phyloP scores from a whole-genome alignment of 2,797 vertebrate genomes.

The Pseudochirops cupreus region DNA sequence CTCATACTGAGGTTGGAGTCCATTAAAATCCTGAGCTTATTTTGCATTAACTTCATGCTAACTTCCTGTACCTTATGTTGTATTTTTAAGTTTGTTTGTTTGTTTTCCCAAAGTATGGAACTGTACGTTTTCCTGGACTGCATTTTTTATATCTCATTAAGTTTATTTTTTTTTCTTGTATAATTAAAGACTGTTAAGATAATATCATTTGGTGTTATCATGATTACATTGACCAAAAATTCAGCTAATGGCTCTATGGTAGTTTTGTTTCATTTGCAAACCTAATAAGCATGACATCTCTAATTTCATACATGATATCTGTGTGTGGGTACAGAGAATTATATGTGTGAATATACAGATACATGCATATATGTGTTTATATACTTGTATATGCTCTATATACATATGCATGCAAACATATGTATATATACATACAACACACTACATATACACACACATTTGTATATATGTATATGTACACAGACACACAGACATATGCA shows the following conservation, averaged over 20 bases:
- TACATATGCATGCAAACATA: too few relatives aligned
- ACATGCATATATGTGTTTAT: too few relatives aligned
- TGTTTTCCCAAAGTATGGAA: not conserved
- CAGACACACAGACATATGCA: not conserved
- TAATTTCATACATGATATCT: not conserved
- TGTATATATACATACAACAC: too few relatives aligned
- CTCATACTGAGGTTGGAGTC: not conserved
- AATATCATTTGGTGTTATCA: not conserved
- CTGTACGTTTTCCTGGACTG: not conserved
- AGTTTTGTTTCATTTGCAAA: not conserved
- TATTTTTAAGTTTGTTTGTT: not conserved
- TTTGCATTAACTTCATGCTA: not conserved
- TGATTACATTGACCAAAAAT: not conserved
- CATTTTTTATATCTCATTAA: not conserved
- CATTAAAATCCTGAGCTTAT: not conserved
- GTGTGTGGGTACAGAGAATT: not conserved
- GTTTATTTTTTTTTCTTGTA: not conserved
- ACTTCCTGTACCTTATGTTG: not conserved
- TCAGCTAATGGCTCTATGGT: not conserved
- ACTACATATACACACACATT: too few relatives aligned
- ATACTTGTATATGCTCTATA: too few relatives aligned
- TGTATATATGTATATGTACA: too few relatives aligned
- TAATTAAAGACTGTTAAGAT: not conserved
- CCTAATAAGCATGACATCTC: not conserved
- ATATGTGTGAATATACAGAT: too few relatives aligned